Conservation (phyloP, 2,797 vertebrate species). For the Sciurus vulgaris region DNA sequence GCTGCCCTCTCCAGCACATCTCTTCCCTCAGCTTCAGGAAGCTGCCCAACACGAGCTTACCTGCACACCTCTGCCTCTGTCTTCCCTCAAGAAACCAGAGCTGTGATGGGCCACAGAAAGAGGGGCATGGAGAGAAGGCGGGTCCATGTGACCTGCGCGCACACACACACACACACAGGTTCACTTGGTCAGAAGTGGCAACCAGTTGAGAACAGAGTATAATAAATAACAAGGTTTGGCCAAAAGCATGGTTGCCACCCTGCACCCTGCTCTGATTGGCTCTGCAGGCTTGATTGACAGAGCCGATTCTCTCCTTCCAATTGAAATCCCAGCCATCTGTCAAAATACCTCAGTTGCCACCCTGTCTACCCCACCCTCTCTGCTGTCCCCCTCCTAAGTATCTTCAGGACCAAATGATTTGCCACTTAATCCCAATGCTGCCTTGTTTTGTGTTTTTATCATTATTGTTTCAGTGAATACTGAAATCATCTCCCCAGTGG, state of each 20-base stretch:
- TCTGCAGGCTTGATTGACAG: neutral
- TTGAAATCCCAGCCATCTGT: neutral
- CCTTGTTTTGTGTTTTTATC: neutral
- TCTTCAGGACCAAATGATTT: neutral
- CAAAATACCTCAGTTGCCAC: neutral
- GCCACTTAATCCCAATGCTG: neutral
- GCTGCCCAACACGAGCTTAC: neutral
- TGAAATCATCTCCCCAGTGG: neutral
- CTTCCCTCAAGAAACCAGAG: neutral
- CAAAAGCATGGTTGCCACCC: neutral
- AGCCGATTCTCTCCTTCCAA: neutral
- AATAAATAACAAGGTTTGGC: neutral
- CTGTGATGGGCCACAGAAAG: neutral
- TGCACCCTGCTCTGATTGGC: neutral
- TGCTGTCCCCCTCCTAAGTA: neutral
- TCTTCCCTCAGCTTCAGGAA: constrained; percentile 9
- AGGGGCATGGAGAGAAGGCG: neutral
- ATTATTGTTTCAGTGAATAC: neutral
- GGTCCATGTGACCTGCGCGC: neutral
- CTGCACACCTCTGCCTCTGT: neutral
- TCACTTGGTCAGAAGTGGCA: neutral
- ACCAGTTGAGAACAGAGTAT: neutral
- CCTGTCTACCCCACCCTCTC: neutral
- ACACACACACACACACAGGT: neutral
- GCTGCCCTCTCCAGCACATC: neutral